Percentiles rank a stretch among this genome's conserved stretches.
phyloP scores from a whole-genome alignment of 2,888 invertebrate genomes.

The Schizaphis graminum region DNA sequence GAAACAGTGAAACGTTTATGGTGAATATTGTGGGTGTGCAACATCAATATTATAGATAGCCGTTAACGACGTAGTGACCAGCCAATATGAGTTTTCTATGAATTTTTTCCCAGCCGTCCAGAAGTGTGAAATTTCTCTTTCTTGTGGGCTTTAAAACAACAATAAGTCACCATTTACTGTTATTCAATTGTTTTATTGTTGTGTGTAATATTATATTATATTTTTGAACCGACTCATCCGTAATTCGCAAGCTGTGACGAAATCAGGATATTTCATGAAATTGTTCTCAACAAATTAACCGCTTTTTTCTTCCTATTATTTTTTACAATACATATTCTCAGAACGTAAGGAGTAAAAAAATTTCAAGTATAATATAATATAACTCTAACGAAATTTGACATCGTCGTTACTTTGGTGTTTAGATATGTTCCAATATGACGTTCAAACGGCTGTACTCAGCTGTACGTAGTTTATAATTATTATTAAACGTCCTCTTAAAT shows the following conservation, averaged over 20 bases:
- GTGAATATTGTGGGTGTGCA: not conserved
- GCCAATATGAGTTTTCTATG: slow-evolving; percentile 6
- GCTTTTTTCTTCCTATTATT: not conserved
- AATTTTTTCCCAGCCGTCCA: slow-evolving; percentile 1
- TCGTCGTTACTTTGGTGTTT: not conserved
- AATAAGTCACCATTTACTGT: slow-evolving; percentile 30
- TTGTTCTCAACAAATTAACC: slow-evolving; percentile 4
- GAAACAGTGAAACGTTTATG: slow-evolving; percentile 16
- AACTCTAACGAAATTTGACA: not conserved
- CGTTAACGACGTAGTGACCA: not conserved
- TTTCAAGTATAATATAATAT: not conserved
- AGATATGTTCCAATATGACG: not conserved
- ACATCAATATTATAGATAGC: not conserved
- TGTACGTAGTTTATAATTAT: not conserved
- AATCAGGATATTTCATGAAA: not conserved
- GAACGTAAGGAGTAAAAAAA: not conserved
- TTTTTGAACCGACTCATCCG: not conserved
- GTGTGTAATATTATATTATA: not conserved
- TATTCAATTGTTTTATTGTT: slow-evolving; percentile 57
- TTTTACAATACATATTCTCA: not conserved
- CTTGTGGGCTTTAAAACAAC: not conserved
- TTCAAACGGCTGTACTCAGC: not conserved
- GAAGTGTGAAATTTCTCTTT: slow-evolving; percentile 53
- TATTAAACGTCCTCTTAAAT: not conserved
- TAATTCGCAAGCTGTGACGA: slow-evolving; percentile 19